These are phyloP conservation scores for Chaetodon trifasciatus DNA, from an alignment of 2,797 vertebrate species.

Conservation along the genomic window DNA sequence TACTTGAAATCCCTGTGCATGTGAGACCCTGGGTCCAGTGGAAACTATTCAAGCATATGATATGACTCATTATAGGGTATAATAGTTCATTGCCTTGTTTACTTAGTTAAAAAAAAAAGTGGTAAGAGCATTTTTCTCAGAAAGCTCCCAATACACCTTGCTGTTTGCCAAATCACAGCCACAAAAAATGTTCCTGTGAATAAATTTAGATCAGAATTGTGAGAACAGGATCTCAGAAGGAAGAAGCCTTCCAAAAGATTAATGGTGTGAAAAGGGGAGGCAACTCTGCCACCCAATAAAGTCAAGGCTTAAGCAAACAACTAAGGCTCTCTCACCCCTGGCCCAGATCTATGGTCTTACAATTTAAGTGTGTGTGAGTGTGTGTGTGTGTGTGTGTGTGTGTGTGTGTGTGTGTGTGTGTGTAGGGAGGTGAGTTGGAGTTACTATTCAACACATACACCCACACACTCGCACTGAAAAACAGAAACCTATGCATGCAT, in stretches of 20 bases:
- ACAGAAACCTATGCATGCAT: not conserved
- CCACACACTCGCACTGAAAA: not conserved
- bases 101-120: slow-evolving; percentile 37
- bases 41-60: slow-evolving; percentile 54
- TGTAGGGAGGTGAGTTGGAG: slow-evolving; percentile 2
- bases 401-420: slow-evolving; percentile 17
- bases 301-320: slow-evolving; percentile 72
- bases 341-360: slow-evolving; percentile 60
- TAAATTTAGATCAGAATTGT: slow-evolving; percentile 66
- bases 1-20: slow-evolving; percentile 44
- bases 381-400: slow-evolving; percentile 18
- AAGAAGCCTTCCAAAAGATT: slow-evolving; percentile 72
- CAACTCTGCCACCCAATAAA: slow-evolving; percentile 70
- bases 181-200: slow-evolving; percentile 62
- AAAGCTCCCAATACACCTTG: slow-evolving; percentile 53
- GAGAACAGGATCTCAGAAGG: slow-evolving; percentile 66
- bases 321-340: slow-evolving; percentile 53
- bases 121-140: slow-evolving; percentile 45
- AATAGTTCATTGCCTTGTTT: slow-evolving; percentile 61
- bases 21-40: slow-evolving; percentile 26
- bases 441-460: slow-evolving; percentile 23
- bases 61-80: slow-evolving; percentile 51
- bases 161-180: slow-evolving; percentile 66
- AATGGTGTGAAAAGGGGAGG: slow-evolving; percentile 72
- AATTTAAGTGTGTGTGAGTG: slow-evolving; percentile 17